A percentile compares a stretch with the other conserved stretches of the same genome.
phyloP scores from a whole-genome alignment of 1,140 invertebrate species.

The Plutomurus gul region DNA sequence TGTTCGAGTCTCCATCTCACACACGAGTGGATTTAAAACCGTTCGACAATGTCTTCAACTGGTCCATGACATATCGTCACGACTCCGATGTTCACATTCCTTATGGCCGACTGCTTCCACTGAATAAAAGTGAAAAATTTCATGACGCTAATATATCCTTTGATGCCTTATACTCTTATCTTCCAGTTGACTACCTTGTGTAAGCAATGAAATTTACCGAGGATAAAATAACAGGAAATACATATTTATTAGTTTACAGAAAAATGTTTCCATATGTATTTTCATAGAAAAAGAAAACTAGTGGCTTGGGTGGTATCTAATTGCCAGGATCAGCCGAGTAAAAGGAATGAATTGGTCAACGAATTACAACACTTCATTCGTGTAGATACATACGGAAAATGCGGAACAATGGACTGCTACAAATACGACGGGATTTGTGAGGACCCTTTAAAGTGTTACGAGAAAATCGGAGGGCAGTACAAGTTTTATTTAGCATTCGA shows the following conservation, averaged over 20 bases:
- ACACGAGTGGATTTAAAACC: not conserved
- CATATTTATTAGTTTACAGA: not conserved
- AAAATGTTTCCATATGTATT: not conserved
- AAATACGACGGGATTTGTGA: conserved; percentile 40
- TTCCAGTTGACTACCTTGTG: not conserved
- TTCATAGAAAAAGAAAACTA: conserved; percentile 39
- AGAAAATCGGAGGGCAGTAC: conserved; percentile 56
- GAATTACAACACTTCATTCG: conserved; percentile 58
- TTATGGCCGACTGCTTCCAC: conserved; percentile 68
- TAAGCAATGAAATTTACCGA: not conserved
- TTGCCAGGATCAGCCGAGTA: conserved; percentile 52
- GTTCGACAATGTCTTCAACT: conserved; percentile 73
- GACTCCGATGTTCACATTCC: conserved; percentile 94
- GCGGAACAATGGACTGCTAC: conserved; percentile 55
- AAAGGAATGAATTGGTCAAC: conserved; percentile 54
- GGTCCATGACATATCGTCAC: conserved; percentile 89
- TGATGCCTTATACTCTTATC: not conserved
- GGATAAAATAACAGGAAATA: conserved; percentile 7
- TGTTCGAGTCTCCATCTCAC: not conserved
- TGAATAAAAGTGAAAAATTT: conserved; percentile 30
- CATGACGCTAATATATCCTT: not conserved
- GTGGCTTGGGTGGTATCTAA: conserved; percentile 56
- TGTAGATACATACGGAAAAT: conserved; percentile 62
- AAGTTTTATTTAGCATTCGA: conserved; percentile 64
- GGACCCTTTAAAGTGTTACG: conserved; percentile 54